phyloP scores from a whole-genome alignment of 2,888 invertebrate genomes.

The Pammene aurita region DNA sequence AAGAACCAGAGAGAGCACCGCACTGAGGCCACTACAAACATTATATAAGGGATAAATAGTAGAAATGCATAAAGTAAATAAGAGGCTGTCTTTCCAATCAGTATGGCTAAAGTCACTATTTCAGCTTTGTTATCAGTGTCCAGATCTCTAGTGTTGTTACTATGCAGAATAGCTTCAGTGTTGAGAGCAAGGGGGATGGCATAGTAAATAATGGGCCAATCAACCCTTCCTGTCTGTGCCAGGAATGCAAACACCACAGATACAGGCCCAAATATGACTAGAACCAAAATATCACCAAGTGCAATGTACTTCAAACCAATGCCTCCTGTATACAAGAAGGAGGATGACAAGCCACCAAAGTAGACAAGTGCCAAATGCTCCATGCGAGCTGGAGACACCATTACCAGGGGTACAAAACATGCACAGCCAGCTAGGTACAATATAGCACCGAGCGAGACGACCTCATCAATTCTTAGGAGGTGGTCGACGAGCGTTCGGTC shows the following conservation, averaged over 20 bases:
- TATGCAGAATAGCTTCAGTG: slow-evolving; percentile 97
- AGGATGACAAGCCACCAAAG: slow-evolving; percentile 97
- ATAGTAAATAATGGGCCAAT: slow-evolving; percentile 95
- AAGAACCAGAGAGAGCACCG: slow-evolving; percentile 95
- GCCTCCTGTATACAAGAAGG: slow-evolving; percentile 98
- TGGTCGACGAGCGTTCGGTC: slow-evolving; percentile 98
- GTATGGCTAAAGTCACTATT: slow-evolving; percentile 96
- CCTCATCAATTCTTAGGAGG: slow-evolving; percentile 87
- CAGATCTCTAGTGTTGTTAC: slow-evolving; percentile 96
- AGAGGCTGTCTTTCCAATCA: slow-evolving; percentile 95
- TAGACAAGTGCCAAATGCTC: slow-evolving; percentile 97
- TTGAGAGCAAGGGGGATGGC: slow-evolving; percentile 96
- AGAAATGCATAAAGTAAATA: slow-evolving; percentile 95
- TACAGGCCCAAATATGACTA: slow-evolving; percentile 96
- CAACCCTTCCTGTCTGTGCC: slow-evolving; percentile 95
- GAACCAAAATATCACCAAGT: slow-evolving; percentile 94
- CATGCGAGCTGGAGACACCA: slow-evolving; percentile 95
- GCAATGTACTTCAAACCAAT: slow-evolving; percentile 98
- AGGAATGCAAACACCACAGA: slow-evolving; percentile 96
- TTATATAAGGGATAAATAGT: slow-evolving; percentile 94
- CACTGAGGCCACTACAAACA: slow-evolving; percentile 92
- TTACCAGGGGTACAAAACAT: slow-evolving; percentile 89
- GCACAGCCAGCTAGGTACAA: slow-evolving; percentile 94
- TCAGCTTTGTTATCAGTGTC: slow-evolving; percentile 94
- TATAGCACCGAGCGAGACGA: slow-evolving; percentile 94